phyloP scores from a whole-genome alignment of 2,797 vertebrate genomes.

The Salmo trutta region DNA sequence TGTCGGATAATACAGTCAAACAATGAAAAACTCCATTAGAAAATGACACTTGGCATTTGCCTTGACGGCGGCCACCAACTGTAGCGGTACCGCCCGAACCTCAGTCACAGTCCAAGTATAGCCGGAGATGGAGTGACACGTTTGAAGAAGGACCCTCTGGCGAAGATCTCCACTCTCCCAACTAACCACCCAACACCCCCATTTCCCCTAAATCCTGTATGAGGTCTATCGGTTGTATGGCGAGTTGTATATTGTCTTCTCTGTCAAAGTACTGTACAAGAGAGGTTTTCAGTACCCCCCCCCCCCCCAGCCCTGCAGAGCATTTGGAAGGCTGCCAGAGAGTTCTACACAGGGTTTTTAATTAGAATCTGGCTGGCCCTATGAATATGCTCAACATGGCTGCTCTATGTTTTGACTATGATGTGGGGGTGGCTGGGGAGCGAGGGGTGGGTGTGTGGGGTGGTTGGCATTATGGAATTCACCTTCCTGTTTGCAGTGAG shows the following conservation, averaged over 20 bases:
- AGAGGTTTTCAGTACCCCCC: not conserved
- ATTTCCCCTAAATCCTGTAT: not conserved
- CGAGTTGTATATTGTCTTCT: not conserved
- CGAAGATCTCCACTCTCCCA: not conserved
- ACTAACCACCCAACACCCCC: not conserved
- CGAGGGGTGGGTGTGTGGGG: too few relatives aligned
- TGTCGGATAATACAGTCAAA: not conserved
- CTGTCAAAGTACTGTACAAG: not conserved
- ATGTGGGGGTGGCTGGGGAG: not conserved
- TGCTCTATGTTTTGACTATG: not conserved
- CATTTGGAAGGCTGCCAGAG: slow-evolving; percentile 11
- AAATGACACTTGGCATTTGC: not conserved
- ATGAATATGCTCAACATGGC: slow-evolving; percentile 31
- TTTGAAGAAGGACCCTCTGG: not conserved
- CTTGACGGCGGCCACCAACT: not conserved
- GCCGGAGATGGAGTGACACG: not conserved
- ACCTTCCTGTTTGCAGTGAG: not conserved
- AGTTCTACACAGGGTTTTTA: slow-evolving; percentile 24
- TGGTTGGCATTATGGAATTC: not conserved
- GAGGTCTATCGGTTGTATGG: not conserved
- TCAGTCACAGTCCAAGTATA: not conserved
- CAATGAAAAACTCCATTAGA: not conserved
- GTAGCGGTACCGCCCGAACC: not conserved
- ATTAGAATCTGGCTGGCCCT: slow-evolving; percentile 25
- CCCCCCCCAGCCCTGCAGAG: not conserved